phyloP scores from a whole-genome alignment of 2,113 vertebrate species.

The Paracanthobrama guichenoti region DNA sequence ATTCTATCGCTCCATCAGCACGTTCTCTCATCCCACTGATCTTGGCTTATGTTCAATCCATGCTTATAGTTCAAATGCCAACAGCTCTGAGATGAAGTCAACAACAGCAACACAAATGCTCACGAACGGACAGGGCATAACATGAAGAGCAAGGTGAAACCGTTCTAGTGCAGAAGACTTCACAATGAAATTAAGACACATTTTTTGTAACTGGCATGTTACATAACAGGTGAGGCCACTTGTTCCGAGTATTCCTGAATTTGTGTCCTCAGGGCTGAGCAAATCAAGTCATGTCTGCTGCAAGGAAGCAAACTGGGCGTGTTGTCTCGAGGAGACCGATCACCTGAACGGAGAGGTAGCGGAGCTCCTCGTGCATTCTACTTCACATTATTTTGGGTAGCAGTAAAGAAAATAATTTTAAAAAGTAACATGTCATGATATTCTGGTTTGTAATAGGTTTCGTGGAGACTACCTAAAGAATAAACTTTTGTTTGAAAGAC shows the following conservation, averaged over 20 bases:
- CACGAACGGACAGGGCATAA: not conserved
- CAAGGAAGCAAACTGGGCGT: slow-evolving; percentile 1
- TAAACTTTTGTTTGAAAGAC: too few relatives aligned
- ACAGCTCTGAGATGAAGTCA: slow-evolving; percentile 45
- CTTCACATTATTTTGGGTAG: not conserved
- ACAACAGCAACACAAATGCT: slow-evolving; percentile 35
- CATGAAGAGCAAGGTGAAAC: not conserved
- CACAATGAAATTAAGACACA: not conserved
- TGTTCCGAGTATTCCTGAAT: slow-evolving; percentile 18
- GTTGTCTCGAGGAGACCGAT: not conserved
- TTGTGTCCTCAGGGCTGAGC: slow-evolving; percentile 52
- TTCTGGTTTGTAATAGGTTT: not conserved
- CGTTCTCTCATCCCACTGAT: slow-evolving; percentile 42
- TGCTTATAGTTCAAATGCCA: slow-evolving; percentile 53
- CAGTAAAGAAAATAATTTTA: not conserved
- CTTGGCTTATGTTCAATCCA: slow-evolving; percentile 64
- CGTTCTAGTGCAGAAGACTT: not conserved
- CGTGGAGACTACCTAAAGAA: not conserved
- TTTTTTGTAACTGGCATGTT: not conserved
- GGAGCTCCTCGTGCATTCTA: not conserved
- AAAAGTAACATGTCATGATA: not conserved
- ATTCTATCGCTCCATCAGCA: slow-evolving; percentile 15
- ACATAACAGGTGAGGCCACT: not conserved
- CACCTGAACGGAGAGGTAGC: not conserved
- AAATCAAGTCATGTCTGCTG: slow-evolving; percentile 47